These are phyloP conservation scores for Myotis myotis DNA, from an alignment of 2,797 vertebrate genomes.

Conservation along the genomic window DNA sequence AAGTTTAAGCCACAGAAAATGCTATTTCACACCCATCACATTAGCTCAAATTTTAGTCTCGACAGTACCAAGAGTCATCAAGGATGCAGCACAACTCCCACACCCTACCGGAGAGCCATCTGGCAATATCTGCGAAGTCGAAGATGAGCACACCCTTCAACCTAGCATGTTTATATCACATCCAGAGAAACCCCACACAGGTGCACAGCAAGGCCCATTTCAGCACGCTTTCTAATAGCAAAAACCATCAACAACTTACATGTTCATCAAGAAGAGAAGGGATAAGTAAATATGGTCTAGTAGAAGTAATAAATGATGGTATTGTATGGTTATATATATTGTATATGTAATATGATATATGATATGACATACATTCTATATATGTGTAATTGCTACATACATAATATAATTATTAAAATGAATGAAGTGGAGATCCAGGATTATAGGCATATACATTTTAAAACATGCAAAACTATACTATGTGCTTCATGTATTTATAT, in stretches of 20 bases:
- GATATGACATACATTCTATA: background rate
- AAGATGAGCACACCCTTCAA: constrained; percentile 23
- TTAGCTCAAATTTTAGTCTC: background rate
- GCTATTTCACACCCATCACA: background rate
- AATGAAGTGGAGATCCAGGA: background rate
- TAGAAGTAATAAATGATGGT: background rate
- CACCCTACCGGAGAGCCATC: background rate
- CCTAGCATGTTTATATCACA: background rate
- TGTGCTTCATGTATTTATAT: background rate
- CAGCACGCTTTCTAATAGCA: background rate
- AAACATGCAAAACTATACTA: background rate
- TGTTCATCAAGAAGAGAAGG: background rate
- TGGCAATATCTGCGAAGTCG: background rate
- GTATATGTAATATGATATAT: background rate
- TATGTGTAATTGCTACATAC: background rate
- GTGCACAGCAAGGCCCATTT: background rate
- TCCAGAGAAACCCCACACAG: background rate
- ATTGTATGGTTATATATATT: background rate
- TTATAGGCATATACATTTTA: constrained; percentile 4
- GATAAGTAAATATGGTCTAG: background rate
- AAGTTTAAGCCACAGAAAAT: background rate
- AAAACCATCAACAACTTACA: background rate
- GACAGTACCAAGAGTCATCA: background rate
- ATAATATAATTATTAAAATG: background rate
- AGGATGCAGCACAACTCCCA: background rate